Conservation (phyloP, 2,797 vertebrate species). For the Acanthornis magna region DNA sequence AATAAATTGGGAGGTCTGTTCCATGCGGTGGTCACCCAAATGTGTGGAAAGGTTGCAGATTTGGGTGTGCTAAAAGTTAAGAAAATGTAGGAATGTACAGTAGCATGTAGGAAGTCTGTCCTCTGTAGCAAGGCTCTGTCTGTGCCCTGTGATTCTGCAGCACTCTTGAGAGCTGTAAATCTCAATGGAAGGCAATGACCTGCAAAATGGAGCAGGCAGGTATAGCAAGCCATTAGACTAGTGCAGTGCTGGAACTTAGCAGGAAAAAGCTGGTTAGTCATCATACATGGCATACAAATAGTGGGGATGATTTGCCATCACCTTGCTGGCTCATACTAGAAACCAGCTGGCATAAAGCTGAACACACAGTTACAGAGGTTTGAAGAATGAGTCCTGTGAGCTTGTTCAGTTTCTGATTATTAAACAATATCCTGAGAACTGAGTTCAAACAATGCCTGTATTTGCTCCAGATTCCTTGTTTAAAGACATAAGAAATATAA, state of each 20-base stretch:
- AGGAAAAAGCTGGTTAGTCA: not conserved
- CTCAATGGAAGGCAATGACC: not conserved
- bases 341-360: not conserved
- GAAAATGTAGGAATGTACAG: not conserved
- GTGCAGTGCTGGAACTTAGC: not conserved
- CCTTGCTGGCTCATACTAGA: not conserved
- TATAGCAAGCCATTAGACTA: rapidly evolving
- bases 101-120: not conserved
- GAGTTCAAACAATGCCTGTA: not conserved
- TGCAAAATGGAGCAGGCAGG: not conserved
- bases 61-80: not conserved
- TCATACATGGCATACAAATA: not conserved
- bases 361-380: not conserved
- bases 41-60: not conserved
- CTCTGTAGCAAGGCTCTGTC: not conserved
- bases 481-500: not conserved
- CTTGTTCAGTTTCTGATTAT: not conserved
- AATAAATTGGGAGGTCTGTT: not conserved
- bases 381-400: not conserved
- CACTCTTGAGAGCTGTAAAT: not conserved
- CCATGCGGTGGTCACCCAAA: no score
- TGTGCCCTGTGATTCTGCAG: not conserved
- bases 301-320: not conserved
- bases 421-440: not conserved
- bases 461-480: not conserved